Evolutionary conservation across 2,888 invertebrate genomes (phyloP).

Genomic region (Theretra japonica): DNA sequence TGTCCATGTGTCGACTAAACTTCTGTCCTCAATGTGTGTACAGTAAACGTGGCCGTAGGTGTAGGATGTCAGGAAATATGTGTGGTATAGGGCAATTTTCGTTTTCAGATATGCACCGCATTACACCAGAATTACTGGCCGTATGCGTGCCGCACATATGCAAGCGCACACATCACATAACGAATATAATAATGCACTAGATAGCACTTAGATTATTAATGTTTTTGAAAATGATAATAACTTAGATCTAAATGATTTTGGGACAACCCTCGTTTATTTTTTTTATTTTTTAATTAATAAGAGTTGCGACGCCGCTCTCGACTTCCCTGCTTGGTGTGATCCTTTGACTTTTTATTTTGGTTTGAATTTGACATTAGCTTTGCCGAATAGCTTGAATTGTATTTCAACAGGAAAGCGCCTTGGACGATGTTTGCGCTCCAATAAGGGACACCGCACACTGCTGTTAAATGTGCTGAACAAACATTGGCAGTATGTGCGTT

Average conservation of each 20-base stretch:
- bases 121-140: slow-evolving; percentile 85
- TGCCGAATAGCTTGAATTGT: slow-evolving; percentile 46
- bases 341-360: slow-evolving; percentile 43
- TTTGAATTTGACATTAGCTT: slow-evolving; percentile 50
- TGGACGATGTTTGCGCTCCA: not conserved
- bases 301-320: slow-evolving; percentile 81
- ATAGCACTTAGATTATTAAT: slow-evolving; percentile 83
- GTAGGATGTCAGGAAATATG: slow-evolving; percentile 80
- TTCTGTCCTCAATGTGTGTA: slow-evolving; percentile 80
- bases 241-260: slow-evolving; percentile 81
- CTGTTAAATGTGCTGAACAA: not conserved
- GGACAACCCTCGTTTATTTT: slow-evolving; percentile 84
- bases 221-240: slow-evolving; percentile 71
- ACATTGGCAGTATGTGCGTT: not conserved
- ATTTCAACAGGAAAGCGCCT: slow-evolving; percentile 49
- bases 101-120: slow-evolving; percentile 85
- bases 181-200: slow-evolving; percentile 81
- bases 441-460: slow-evolving; percentile 8
- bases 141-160: slow-evolving; percentile 85
- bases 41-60: slow-evolving; percentile 69
- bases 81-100: slow-evolving; percentile 85
- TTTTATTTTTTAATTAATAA: slow-evolving; percentile 60
- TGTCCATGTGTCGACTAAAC: slow-evolving; percentile 82
- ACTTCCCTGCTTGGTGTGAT: slow-evolving; percentile 72
- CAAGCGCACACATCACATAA: slow-evolving; percentile 85